These are phyloP conservation scores for Drosophila gaucha DNA, from an alignment of 2,888 invertebrate species.

Conservation along the genomic window DNA sequence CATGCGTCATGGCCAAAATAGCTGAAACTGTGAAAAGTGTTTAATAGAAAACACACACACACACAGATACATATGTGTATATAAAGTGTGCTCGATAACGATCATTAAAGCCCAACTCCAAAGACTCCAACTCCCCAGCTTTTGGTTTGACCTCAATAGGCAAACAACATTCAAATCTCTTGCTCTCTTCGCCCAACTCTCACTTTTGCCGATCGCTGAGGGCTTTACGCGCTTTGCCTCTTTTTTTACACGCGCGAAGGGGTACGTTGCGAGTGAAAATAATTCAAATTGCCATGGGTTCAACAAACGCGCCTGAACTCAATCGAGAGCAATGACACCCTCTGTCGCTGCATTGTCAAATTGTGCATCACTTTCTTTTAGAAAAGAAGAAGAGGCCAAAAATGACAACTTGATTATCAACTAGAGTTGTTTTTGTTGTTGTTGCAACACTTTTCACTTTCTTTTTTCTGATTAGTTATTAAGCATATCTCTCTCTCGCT, in stretches of 20 bases:
- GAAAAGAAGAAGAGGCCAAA: conserved; percentile 9
- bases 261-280: conserved; percentile 43
- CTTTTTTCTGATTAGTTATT: conserved; percentile 54
- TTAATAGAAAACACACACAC: conserved; percentile 41
- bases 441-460: conserved; percentile 68
- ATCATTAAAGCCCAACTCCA: conserved; percentile 41
- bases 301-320: conserved; percentile 74
- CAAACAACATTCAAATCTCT: conserved; percentile 59
- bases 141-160: conserved; percentile 55
- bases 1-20: conserved; percentile 58
- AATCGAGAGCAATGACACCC: conserved; percentile 75
- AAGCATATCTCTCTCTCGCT: conserved; percentile 1
- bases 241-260: neutral
- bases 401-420: conserved; percentile 34
- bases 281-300: conserved; percentile 58
- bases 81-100: conserved; percentile 41
- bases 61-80: conserved; percentile 1
- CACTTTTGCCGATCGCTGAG: conserved; percentile 57
- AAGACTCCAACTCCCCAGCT: conserved; percentile 19
- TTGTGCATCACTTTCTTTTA: conserved; percentile 61
- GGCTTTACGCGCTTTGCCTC: conserved; percentile 18
- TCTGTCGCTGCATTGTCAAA: conserved; percentile 19
- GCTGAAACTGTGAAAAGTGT: conserved; percentile 56
- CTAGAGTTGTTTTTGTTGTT: conserved; percentile 16
- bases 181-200: conserved; percentile 50